phyloP scores from a whole-genome alignment of 92 coral and sea anemone species.

The Actinernus sp. region DNA sequence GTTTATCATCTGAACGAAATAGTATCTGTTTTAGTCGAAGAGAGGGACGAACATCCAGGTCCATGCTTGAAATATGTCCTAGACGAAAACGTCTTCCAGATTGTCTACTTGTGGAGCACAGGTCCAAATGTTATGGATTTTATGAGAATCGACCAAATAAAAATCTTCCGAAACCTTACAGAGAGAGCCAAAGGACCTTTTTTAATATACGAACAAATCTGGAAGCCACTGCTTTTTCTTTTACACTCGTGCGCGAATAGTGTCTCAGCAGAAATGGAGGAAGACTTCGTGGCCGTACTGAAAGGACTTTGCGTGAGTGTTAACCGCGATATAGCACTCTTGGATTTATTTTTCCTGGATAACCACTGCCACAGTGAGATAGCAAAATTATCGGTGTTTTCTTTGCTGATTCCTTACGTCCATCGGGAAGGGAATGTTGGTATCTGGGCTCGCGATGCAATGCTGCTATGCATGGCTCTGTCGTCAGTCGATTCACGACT shows the following conservation, averaged over 20 bases:
- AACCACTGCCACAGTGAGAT: constrained; percentile 74
- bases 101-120: constrained; percentile 85
- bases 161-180: constrained; percentile 79
- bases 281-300: constrained; percentile 87
- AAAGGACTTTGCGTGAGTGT: constrained; percentile 95
- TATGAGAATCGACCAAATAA: constrained; percentile 91
- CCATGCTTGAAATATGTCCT: constrained; percentile 92
- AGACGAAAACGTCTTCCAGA: constrained; percentile 82
- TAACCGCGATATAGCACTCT: constrained; percentile 88
- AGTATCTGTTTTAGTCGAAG: constrained; percentile 84
- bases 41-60: constrained; percentile 90
- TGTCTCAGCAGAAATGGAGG: constrained; percentile 84
- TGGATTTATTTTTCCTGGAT: constrained; percentile 90
- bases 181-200: constrained; percentile 83
- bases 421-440: constrained; percentile 98
- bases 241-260: constrained; percentile 80
- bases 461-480: constrained; percentile 92
- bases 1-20: constrained; percentile 87
- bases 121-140: constrained; percentile 70
- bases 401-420: constrained; percentile 86
- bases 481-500: constrained; percentile 90
- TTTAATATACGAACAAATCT: constrained; percentile 90
- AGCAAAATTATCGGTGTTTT: constrained; percentile 87
- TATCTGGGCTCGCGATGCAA: constrained; percentile 92
- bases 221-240: constrained; percentile 85